Percentiles rank a stretch among this genome's conserved stretches.
phyloP scores from a whole-genome alignment of 2,888 invertebrate genomes.

The Lycia hirtaria region DNA sequence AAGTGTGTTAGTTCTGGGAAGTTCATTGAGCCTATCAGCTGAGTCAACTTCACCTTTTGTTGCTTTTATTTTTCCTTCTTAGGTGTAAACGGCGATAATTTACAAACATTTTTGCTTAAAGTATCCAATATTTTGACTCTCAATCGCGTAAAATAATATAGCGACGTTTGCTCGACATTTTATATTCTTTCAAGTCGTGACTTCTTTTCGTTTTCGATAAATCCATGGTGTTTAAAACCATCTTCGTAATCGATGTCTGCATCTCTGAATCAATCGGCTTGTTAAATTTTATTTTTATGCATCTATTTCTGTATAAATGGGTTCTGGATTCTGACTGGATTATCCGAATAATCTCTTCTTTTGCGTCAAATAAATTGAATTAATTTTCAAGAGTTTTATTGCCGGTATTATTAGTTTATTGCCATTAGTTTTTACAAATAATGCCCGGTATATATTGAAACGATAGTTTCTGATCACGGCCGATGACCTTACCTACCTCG shows the following conservation, averaged over 20 bases:
- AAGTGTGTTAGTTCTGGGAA: constrained; percentile 60
- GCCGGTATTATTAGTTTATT: constrained; percentile 41
- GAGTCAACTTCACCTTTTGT: constrained; percentile 67
- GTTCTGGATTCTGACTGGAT: constrained; percentile 24
- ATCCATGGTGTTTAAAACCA: constrained; percentile 40
- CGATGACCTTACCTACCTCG: constrained; percentile 40
- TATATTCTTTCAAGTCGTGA: constrained; percentile 29
- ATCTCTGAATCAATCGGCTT: constrained; percentile 56
- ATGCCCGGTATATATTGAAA: constrained; percentile 38
- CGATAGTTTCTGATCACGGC: constrained; percentile 35
- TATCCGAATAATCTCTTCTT: constrained; percentile 35
- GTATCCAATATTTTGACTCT: constrained; percentile 59
- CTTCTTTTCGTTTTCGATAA: constrained; percentile 43
- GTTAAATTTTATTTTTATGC: constrained; percentile 62
- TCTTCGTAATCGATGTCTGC: constrained; percentile 47
- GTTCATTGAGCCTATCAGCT: constrained; percentile 79
- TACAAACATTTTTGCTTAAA: constrained; percentile 67
- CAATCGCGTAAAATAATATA: constrained; percentile 50
- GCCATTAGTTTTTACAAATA: constrained; percentile 40
- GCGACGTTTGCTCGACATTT: constrained; percentile 39
- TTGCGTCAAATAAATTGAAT: constrained; percentile 38
- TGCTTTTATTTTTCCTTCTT: constrained; percentile 50
- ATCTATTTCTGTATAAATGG: constrained; percentile 49
- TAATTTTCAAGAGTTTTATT: constrained; percentile 37
- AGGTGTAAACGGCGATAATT: constrained; percentile 56